Evolutionary conservation across 2,113 vertebrate species (phyloP).

Genomic region (Cyphomyrus discorhynchus): DNA sequence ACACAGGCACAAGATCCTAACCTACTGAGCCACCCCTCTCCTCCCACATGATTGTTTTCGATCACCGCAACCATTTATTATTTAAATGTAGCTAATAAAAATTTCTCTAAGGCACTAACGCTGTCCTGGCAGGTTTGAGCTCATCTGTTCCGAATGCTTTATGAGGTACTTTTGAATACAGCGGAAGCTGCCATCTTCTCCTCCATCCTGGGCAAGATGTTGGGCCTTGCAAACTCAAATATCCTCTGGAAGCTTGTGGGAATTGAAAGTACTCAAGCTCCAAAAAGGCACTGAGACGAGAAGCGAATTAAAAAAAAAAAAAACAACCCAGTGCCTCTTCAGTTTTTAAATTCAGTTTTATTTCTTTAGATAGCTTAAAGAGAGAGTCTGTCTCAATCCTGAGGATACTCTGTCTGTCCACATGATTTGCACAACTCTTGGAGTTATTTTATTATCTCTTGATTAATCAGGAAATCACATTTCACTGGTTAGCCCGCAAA

Average conservation of each 20-base stretch:
- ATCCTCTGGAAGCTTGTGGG: background rate
- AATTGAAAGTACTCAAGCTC: background rate
- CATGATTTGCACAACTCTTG: background rate
- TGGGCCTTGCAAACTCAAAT: background rate
- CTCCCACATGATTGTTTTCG: background rate
- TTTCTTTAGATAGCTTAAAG: background rate
- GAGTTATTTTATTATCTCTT: background rate
- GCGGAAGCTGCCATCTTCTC: background rate
- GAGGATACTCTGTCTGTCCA: background rate
- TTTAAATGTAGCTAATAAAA: background rate
- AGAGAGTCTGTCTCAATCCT: background rate
- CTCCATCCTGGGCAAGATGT: background rate
- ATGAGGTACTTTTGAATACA: background rate
- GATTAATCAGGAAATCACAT: background rate
- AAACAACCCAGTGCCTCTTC: background rate
- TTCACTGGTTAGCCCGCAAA: background rate
- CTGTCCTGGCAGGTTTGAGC: background rate
- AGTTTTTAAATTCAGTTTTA: no score
- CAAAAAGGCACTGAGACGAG: background rate
- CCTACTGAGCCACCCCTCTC: background rate
- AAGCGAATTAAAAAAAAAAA: background rate
- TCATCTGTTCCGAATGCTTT: background rate
- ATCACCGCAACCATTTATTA: background rate
- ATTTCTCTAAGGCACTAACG: background rate
- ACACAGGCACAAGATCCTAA: background rate